Evolutionary conservation across 2,888 invertebrate genomes (phyloP).

Genomic region (Sclerodermus sp.): DNA sequence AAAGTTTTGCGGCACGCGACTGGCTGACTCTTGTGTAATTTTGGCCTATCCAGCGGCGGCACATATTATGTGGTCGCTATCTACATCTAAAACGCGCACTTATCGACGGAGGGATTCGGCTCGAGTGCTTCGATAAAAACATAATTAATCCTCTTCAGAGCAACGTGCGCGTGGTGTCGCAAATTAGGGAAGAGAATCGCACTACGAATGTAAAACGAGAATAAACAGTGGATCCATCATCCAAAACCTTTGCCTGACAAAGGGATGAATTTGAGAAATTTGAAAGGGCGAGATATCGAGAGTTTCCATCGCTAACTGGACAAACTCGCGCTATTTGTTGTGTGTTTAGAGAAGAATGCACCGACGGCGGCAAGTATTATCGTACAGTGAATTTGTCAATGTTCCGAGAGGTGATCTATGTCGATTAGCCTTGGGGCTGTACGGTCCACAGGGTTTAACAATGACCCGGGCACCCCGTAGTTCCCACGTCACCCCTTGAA

Average conservation of each 20-base stretch:
- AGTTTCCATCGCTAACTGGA: not conserved
- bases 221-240: too few relatives aligned
- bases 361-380: slow-evolving; percentile 43
- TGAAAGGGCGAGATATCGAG: not conserved
- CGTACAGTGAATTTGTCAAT: slow-evolving; percentile 52
- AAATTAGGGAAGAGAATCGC: too few relatives aligned
- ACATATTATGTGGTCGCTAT: not conserved
- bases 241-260: too few relatives aligned
- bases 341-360: not conserved
- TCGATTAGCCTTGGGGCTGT: slow-evolving; percentile 47
- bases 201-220: too few relatives aligned
- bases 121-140: too few relatives aligned
- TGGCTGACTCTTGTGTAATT: slow-evolving; percentile 1
- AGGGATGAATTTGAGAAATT: too few relatives aligned
- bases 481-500: slow-evolving; percentile 45
- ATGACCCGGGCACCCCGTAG: slow-evolving; percentile 19
- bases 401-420: slow-evolving; percentile 39
- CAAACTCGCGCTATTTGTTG: too few relatives aligned
- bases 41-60: not conserved
- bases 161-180: too few relatives aligned
- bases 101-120: too few relatives aligned
- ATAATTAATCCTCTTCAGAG: too few relatives aligned
- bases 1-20: slow-evolving; percentile 6
- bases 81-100: slow-evolving; percentile 1
- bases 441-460: slow-evolving; percentile 21